phyloP scores from a whole-genome alignment of 2,888 invertebrate species.

The Cremastinae sp. region DNA sequence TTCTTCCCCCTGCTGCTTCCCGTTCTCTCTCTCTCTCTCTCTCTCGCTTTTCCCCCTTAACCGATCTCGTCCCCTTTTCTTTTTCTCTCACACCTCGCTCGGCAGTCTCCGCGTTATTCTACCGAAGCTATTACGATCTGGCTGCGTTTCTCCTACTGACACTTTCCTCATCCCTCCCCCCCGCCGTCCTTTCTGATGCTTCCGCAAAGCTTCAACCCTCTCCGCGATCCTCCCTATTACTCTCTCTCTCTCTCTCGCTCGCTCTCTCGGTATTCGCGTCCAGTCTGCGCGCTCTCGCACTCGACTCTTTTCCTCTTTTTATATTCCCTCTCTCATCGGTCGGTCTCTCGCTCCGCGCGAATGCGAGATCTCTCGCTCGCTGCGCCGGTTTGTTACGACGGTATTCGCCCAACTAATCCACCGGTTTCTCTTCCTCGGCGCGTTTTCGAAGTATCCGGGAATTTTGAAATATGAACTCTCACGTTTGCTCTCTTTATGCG shows the following conservation, averaged over 20 bases:
- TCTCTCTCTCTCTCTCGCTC: no score
- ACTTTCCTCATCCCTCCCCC: conserved; percentile 40
- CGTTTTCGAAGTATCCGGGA: conserved; percentile 31
- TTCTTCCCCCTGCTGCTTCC: conserved; percentile 14
- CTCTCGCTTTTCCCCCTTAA: conserved; percentile 39
- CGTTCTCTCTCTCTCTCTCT: conserved; percentile 66
- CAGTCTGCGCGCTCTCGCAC: conserved; percentile 10
- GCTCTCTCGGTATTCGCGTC: no score
- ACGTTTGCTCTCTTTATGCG: neutral
- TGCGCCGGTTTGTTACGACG: no score
- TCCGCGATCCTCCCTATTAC: conserved; percentile 32
- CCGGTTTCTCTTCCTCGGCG: conserved; percentile 48
- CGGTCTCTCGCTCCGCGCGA: conserved; percentile 44
- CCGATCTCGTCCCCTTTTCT: conserved; percentile 60
- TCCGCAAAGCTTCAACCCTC: conserved; percentile 7
- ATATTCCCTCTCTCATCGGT: no score
- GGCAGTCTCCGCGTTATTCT: neutral
- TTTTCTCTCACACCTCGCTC: conserved; percentile 57
- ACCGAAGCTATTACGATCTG: conserved; percentile 46
- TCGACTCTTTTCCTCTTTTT: conserved; percentile 4
- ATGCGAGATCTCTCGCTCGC: no score
- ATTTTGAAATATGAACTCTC: conserved; percentile 7
- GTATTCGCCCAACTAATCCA: conserved; percentile 63
- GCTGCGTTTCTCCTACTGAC: conserved; percentile 46
- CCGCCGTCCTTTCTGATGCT: conserved; percentile 27